Base-by-base conservation (phyloP, 2,888 invertebrate species). In the Gastrophysa polygoni region DNA sequence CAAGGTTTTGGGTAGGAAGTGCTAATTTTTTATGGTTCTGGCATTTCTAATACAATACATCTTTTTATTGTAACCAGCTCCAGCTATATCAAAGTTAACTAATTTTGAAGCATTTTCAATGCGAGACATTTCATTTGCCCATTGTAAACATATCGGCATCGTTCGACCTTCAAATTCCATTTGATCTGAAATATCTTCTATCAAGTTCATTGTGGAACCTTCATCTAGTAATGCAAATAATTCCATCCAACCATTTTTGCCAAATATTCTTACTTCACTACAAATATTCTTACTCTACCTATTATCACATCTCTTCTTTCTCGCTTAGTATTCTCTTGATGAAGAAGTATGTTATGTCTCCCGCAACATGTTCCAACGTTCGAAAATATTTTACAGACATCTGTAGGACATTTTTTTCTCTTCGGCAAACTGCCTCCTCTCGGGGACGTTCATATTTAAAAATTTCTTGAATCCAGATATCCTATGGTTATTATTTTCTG, bases 201-300 rank as follows among this genome's bases (percentile, higher is more conserved):
- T 50, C 28, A 28, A 16, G 7, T 14, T 48, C 14, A 50, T 50
- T n/a, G 50, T 50, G 4, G 49, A 49, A 20, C 20, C 20, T 24
- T 49, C 21, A 14, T 49, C 21, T 20, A 49, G 24, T 21, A 50
- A 14, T 1, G 50, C 50, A 50, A 24, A 50, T 49, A 21, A 49
- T 49, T 49, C 49, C 14, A 49, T 21, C n/a, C 21, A 18, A 21
- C 7, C 24, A 46, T 16, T 16, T 46, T 46, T 46, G 17, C 47
- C 48, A 48, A 21, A 48, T 11, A 48, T 21, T 48, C 20, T 18
- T 48, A 48, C 20, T 18, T 48, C n/a, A n/a, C n/a, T n/a, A n/a
- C n/a, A n/a, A n/a, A n/a, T n/a, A n/a, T n/a, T n/a, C n/a, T n/a
- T n/a, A n/a, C n/a, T n/a, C n/a, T n/a, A n/a, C n/a, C n/a, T n/a